Evolutionary conservation across 2,797 vertebrate genomes (phyloP).

Genomic region (Muscicapa comitata): DNA sequence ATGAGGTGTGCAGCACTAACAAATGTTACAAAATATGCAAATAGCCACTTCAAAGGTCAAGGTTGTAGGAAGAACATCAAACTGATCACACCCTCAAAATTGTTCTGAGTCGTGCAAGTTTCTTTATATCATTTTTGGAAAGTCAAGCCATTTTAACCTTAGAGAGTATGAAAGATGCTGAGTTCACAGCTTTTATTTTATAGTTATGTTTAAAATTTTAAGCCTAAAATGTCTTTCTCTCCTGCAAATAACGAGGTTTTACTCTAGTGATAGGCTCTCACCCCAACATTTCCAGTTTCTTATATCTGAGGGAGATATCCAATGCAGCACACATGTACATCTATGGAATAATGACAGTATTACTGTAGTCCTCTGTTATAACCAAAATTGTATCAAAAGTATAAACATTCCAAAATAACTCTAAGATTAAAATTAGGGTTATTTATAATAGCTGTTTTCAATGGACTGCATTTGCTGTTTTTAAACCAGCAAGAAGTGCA

Average conservation of each 20-base stretch:
- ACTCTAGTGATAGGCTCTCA: neutral
- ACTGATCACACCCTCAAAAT: neutral
- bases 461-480: neutral
- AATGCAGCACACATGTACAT: neutral
- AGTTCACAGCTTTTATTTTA: neutral
- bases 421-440: neutral
- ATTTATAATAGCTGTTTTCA: neutral
- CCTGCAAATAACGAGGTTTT: neutral
- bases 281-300: neutral
- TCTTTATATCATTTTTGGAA: neutral
- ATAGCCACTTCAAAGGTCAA: neutral
- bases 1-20: neutral
- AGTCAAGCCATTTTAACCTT: neutral
- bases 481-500: neutral
- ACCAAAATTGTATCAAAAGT: neutral
- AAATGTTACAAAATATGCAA: neutral
- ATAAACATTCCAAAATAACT: neutral
- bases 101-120: rapidly evolving
- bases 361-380: neutral
- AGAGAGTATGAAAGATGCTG: neutral
- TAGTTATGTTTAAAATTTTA: neutral
- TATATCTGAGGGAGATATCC: neutral
- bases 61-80: neutral
- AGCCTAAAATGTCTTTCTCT: neutral
- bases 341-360: neutral